Evolutionary conservation across 2,888 invertebrate species (phyloP).

Genomic region (Nesidiocoris tenuis): DNA sequence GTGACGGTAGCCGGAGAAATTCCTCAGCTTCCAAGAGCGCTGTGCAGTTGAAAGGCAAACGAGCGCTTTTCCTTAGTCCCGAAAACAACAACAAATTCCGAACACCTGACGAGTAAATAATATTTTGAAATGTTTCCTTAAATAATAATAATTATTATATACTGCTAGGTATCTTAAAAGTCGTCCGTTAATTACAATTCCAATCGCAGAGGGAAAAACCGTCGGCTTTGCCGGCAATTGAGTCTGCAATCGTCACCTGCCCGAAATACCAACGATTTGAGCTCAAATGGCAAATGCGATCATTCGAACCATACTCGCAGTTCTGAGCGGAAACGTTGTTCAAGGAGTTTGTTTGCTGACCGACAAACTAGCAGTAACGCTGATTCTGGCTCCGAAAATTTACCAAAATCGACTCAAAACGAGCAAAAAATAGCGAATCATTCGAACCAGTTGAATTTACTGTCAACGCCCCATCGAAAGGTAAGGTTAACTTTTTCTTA

Average conservation of each 20-base stretch:
- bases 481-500: background rate
- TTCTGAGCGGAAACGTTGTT: slow-evolving; percentile 21
- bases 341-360: slow-evolving; percentile 16
- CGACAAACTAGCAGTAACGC: background rate
- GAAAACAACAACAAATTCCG: slow-evolving; percentile 21
- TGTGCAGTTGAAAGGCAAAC: slow-evolving; percentile 19
- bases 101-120: slow-evolving; percentile 30
- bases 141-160: too few relatives aligned
- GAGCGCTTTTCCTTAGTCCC: slow-evolving; percentile 24
- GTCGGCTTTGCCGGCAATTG: background rate
- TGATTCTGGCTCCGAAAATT: background rate
- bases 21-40: background rate
- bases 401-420: too few relatives aligned
- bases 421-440: background rate
- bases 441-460: background rate
- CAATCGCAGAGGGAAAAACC: slow-evolving; percentile 19
- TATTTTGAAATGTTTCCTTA: background rate
- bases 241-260: slow-evolving; percentile 1
- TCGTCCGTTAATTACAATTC: background rate
- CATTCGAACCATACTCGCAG: background rate
- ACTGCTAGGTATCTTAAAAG: background rate
- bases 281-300: background rate
- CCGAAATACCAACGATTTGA: background rate
- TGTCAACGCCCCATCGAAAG: background rate
- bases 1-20: background rate